These are phyloP conservation scores for Scomber scombrus DNA, from an alignment of 2,113 vertebrate genomes.

Conservation along the genomic window DNA sequence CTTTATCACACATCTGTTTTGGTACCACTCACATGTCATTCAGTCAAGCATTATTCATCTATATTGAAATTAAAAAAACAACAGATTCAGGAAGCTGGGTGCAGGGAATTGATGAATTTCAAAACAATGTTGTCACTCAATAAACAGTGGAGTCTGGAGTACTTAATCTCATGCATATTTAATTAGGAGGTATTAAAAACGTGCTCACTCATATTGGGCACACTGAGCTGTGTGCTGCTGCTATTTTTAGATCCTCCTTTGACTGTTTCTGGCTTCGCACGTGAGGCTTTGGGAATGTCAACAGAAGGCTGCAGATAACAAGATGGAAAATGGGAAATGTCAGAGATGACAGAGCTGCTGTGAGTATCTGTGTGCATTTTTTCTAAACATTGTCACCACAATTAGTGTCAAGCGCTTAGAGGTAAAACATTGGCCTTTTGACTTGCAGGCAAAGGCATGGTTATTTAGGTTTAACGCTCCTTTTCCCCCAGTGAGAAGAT, in stretches of 20 bases:
- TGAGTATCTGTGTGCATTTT: slow-evolving; percentile 50
- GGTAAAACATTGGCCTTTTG: slow-evolving; percentile 72
- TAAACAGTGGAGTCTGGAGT: slow-evolving; percentile 62
- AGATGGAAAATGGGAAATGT: slow-evolving; percentile 78
- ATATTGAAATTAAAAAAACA: slow-evolving; percentile 18
- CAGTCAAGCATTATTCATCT: slow-evolving; percentile 18
- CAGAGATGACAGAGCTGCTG: slow-evolving; percentile 75
- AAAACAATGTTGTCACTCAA: slow-evolving; percentile 72
- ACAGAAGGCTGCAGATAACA: slow-evolving; percentile 77
- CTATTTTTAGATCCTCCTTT: slow-evolving; percentile 79
- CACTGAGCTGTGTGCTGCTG: slow-evolving; percentile 54
- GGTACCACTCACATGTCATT: slow-evolving; percentile 11
- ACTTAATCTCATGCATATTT: slow-evolving; percentile 79
- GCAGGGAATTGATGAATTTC: slow-evolving; percentile 49
- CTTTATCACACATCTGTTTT: slow-evolving; percentile 1
- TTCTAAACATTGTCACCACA: slow-evolving; percentile 72
- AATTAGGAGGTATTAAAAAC: slow-evolving; percentile 80
- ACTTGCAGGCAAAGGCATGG: slow-evolving; percentile 59
- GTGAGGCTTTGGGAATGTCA: slow-evolving; percentile 79
- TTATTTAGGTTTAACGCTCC: slow-evolving; percentile 55
- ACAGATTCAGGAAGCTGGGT: neutral
- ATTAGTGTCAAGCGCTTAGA: slow-evolving; percentile 69
- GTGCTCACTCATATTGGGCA: slow-evolving; percentile 72
- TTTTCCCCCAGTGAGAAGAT: slow-evolving; percentile 45
- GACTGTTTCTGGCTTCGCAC: slow-evolving; percentile 78